Conservation (phyloP, 1,140 invertebrate species). For the Drosophila melanogaster region Release_6_plus_ISO1_MT NT_033779.5:1448001-1448500, state of each 20-base stretch:
- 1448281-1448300: constrained; percentile 63
- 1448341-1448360: constrained; percentile 73
- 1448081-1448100: neutral
- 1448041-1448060: constrained; percentile 69
- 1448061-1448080: constrained; percentile 58
- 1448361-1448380: constrained; percentile 14
- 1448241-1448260: constrained; percentile 71
- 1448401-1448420: constrained; percentile 53
- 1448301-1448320: constrained; percentile 30
- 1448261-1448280: constrained; percentile 64
- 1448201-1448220: constrained; percentile 17
- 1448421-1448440: constrained; percentile 61
- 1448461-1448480: constrained; percentile 44
- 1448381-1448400: constrained; percentile 65
- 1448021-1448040: constrained; percentile 83
- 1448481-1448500: constrained; percentile 33
- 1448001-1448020: constrained; percentile 70
- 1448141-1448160: constrained; percentile 55
- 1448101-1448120: constrained; percentile 54
- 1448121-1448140: constrained; percentile 57
- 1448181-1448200: constrained; percentile 67
- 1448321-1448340: constrained; percentile 72
- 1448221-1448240: constrained; percentile 7
- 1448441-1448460: constrained; percentile 21
- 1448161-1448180: constrained; percentile 27